phyloP scores from a whole-genome alignment of 2,113 vertebrate genomes.

The Clinocottus analis region DNA sequence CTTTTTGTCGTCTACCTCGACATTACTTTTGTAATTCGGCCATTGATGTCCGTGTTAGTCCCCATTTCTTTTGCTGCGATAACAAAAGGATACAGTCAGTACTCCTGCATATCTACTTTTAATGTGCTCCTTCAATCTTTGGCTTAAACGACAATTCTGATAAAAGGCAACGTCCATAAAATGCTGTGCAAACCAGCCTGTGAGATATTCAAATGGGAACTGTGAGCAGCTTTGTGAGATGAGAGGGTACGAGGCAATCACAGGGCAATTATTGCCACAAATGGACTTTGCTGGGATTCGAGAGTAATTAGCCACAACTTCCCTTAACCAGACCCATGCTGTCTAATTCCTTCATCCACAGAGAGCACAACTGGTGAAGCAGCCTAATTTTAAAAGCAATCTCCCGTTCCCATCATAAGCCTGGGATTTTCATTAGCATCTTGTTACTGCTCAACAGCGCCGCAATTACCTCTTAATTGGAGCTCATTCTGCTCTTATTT shows the following conservation, averaged over 20 bases:
- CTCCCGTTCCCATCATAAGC: conserved; percentile 37
- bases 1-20: too few species aligned
- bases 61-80: too few species aligned
- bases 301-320: conserved; percentile 61
- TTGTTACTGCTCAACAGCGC: conserved; percentile 60
- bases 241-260: conserved; percentile 35
- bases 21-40: too few species aligned
- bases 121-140: neutral
- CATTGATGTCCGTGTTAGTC: too few species aligned
- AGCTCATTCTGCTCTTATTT: conserved; percentile 63
- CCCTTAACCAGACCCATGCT: conserved; percentile 19
- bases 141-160: neutral
- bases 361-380: conserved; percentile 30
- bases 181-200: neutral
- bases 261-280: conserved; percentile 41
- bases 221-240: conserved; percentile 27
- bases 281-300: conserved; percentile 45
- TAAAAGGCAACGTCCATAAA: neutral
- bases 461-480: conserved; percentile 63
- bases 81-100: too few species aligned
- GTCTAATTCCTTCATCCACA: conserved; percentile 33
- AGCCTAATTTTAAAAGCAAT: conserved; percentile 61
- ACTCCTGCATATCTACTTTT: neutral
- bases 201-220: neutral
- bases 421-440: conserved; percentile 66